These are phyloP conservation scores for Hiodon alosoides DNA, from an alignment of 2,113 vertebrate genomes.

Conservation along the genomic window DNA sequence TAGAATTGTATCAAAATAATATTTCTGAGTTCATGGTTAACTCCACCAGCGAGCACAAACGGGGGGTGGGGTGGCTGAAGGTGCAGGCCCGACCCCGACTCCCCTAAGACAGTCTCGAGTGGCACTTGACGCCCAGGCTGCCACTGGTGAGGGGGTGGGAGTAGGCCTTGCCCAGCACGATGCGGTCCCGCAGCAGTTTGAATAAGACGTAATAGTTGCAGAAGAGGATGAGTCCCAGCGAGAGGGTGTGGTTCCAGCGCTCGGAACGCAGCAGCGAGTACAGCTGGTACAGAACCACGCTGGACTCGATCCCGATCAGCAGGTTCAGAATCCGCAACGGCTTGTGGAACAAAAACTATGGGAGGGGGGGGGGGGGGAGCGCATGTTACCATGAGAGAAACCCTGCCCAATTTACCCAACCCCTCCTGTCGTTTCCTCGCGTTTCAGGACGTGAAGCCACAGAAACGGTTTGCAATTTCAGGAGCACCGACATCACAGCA, in stretches of 20 bases:
- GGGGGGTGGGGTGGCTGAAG: neutral
- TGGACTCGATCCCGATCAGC: constrained; percentile 92
- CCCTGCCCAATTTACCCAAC: too few species aligned
- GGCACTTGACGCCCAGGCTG: constrained; percentile 85
- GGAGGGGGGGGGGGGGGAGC: neutral
- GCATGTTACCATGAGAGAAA: too few species aligned
- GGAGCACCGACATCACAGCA: constrained; percentile 41
- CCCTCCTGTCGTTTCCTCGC: too few species aligned
- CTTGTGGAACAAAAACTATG: constrained; percentile 93
- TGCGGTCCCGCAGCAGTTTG: constrained; percentile 92
- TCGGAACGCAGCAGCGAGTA: constrained; percentile 93
- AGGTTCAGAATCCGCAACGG: constrained; percentile 96
- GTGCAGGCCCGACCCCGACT: neutral
- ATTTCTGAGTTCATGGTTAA: constrained; percentile 71
- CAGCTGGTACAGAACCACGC: constrained; percentile 91
- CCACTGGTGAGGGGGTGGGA: constrained; percentile 78
- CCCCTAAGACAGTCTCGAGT: constrained; percentile 55
- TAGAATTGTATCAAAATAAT: constrained; percentile 97
- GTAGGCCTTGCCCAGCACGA: constrained; percentile 94
- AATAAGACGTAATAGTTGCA: constrained; percentile 99
- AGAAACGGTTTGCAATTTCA: neutral
- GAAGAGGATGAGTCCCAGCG: constrained; percentile 95
- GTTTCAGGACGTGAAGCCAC: too few species aligned
- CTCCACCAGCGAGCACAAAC: constrained; percentile 39
- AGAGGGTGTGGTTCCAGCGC: constrained; percentile 98